Evolutionary conservation across 2,888 invertebrate genomes (phyloP).

Genomic region (Theodoxus fluviatilis): DNA sequence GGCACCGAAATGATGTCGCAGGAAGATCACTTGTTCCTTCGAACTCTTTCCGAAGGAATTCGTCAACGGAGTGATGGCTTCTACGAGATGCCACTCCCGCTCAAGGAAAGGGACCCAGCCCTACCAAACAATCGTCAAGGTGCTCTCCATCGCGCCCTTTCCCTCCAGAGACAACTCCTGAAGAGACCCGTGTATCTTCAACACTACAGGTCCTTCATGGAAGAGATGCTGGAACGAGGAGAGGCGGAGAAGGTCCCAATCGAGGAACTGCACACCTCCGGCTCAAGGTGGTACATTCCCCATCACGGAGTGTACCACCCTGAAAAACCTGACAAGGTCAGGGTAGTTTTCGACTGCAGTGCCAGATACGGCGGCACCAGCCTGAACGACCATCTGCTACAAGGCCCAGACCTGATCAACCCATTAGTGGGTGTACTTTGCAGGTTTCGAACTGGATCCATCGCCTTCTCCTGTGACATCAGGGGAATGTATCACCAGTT

Average conservation of each 20-base stretch:
- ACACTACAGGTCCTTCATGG: conserved; percentile 20
- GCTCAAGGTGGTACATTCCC: conserved; percentile 22
- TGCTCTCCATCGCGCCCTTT: neutral
- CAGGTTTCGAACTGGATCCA: too few relatives aligned
- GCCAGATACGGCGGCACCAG: neutral
- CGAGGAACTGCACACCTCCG: neutral
- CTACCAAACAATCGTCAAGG: conserved; percentile 18
- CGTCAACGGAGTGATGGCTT: neutral
- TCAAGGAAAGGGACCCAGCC: neutral
- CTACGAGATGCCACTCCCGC: conserved; percentile 1
- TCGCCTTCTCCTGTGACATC: too few relatives aligned
- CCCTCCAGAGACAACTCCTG: neutral
- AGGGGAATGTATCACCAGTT: too few relatives aligned
- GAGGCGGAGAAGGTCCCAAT: neutral
- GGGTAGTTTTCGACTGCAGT: conserved; percentile 24
- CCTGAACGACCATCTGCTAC: conserved; percentile 20
- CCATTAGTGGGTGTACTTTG: conserved; percentile 15
- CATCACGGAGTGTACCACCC: conserved; percentile 28
- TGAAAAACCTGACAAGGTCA: conserved; percentile 24
- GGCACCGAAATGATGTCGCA: neutral
- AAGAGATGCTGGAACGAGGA: neutral
- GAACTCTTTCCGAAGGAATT: neutral
- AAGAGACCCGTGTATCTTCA: conserved; percentile 5
- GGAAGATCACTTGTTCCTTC: conserved; percentile 16
- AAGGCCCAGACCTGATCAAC: conserved; percentile 25